These are phyloP conservation scores for Rissa tridactyla DNA, from an alignment of 2,113 vertebrate species.

Conservation along the genomic window DNA sequence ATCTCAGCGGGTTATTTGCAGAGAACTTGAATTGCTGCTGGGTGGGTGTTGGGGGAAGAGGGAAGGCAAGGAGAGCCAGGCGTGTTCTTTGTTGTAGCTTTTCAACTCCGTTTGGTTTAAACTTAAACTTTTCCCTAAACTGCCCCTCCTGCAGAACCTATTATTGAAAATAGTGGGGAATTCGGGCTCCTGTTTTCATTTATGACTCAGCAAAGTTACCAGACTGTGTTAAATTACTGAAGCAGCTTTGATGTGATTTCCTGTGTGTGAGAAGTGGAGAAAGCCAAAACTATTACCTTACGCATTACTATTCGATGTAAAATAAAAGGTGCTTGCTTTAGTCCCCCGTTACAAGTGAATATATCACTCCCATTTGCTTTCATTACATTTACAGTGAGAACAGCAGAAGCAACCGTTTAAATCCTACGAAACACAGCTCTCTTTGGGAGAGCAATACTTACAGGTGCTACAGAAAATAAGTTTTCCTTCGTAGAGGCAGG, in stretches of 20 bases:
- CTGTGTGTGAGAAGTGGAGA: background rate
- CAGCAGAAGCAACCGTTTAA: background rate
- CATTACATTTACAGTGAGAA: background rate
- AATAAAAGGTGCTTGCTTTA: constrained; percentile 13
- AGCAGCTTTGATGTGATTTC: constrained; percentile 51
- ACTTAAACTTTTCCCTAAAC: background rate
- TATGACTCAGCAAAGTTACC: constrained; percentile 45
- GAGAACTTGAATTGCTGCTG: background rate
- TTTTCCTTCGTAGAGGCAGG: background rate
- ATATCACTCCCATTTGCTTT: background rate
- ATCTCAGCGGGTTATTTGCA: background rate
- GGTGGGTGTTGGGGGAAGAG: background rate
- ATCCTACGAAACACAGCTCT: background rate
- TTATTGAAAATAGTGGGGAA: background rate
- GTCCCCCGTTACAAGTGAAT: background rate
- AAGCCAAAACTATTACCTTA: background rate
- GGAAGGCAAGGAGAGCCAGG: background rate
- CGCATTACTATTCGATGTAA: background rate
- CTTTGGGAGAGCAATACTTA: background rate
- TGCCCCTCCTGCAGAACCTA: background rate
- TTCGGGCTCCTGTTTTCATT: background rate
- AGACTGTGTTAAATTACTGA: constrained; percentile 36
- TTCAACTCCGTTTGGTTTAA: background rate
- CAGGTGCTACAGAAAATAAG: background rate
- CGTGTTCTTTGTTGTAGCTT: background rate